A percentile compares a stretch with the other conserved stretches of the same genome.
phyloP scores from a whole-genome alignment of 2,888 invertebrate genomes.

The Crioceris asparagi region DNA sequence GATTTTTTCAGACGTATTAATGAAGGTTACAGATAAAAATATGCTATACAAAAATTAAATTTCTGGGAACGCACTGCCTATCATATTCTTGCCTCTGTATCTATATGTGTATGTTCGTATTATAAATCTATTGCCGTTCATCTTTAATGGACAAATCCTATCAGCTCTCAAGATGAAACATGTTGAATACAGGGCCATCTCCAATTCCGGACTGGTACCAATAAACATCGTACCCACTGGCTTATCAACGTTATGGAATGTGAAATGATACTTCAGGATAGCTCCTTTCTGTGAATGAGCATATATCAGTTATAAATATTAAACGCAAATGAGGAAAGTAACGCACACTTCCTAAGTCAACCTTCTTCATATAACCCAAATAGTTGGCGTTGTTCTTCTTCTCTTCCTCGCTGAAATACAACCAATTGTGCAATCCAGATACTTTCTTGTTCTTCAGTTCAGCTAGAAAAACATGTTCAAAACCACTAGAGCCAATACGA shows the following conservation, averaged over 20 bases:
- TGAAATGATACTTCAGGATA: conserved; percentile 61
- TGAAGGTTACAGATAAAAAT: too few relatives aligned
- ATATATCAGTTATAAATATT: background rate
- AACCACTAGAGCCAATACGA: conserved; percentile 77
- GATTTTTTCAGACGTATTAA: too few relatives aligned
- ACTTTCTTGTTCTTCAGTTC: conserved; percentile 73
- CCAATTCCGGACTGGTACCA: conserved; percentile 84
- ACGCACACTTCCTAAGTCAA: conserved; percentile 61
- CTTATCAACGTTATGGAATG: conserved; percentile 59
- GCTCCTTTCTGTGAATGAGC: conserved; percentile 58
- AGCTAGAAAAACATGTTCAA: conserved; percentile 86
- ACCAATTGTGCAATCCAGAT: conserved; percentile 84
- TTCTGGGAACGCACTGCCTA: conserved; percentile 75
- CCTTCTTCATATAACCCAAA: conserved; percentile 64
- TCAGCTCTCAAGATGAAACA: conserved; percentile 73
- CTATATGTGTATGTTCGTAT: conserved; percentile 61
- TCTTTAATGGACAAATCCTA: conserved; percentile 59
- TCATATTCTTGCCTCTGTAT: conserved; percentile 65
- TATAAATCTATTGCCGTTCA: conserved; percentile 59
- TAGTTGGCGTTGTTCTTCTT: conserved; percentile 59
- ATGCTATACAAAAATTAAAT: too few relatives aligned
- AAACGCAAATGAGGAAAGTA: background rate
- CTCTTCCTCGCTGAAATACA: conserved; percentile 74
- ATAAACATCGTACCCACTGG: conserved; percentile 70
- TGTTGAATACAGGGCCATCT: conserved; percentile 79